These are phyloP conservation scores for Sipha flava DNA, from an alignment of 1,140 invertebrate genomes.

Conservation along the genomic window DNA sequence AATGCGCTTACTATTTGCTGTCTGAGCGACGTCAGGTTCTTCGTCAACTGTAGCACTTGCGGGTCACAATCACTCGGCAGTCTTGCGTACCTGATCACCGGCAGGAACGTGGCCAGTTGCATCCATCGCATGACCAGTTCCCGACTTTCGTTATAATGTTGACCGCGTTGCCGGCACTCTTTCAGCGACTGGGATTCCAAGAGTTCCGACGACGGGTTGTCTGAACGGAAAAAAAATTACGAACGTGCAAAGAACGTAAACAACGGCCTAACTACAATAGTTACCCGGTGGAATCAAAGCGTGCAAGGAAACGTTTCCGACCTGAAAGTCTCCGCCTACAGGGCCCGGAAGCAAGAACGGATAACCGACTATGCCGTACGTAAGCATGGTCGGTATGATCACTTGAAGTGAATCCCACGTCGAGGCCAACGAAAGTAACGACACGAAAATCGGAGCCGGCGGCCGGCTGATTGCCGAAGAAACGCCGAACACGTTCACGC, in stretches of 20 bases:
- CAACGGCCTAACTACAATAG: too few relatives aligned
- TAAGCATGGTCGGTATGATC: slow-evolving; percentile 76
- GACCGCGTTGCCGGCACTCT: not conserved
- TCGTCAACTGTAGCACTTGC: slow-evolving; percentile 65
- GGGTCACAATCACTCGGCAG: slow-evolving; percentile 79
- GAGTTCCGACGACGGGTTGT: not conserved
- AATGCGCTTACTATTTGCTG: slow-evolving; percentile 54
- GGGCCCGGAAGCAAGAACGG: slow-evolving; percentile 87
- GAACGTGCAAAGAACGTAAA: not conserved
- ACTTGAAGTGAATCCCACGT: slow-evolving; percentile 76
- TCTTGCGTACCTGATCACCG: slow-evolving; percentile 83
- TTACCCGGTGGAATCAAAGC: slow-evolving; percentile 2
- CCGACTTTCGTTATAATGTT: slow-evolving; percentile 37
- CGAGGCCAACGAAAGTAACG: slow-evolving; percentile 74
- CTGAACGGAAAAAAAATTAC: not conserved
- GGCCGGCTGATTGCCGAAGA: slow-evolving; percentile 73
- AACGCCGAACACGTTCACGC: slow-evolving; percentile 65
- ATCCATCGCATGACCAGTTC: slow-evolving; percentile 91
- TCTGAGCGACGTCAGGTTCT: slow-evolving; percentile 63
- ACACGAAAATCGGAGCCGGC: slow-evolving; percentile 73
- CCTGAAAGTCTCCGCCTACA: slow-evolving; percentile 67
- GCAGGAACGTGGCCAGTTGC: slow-evolving; percentile 84
- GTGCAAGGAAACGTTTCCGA: slow-evolving; percentile 1
- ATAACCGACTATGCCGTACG: slow-evolving; percentile 78
- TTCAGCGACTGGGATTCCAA: slow-evolving; percentile 1